Base-by-base conservation (phyloP, 2,888 invertebrate genomes). In the Drosophila macrothrix region DNA sequence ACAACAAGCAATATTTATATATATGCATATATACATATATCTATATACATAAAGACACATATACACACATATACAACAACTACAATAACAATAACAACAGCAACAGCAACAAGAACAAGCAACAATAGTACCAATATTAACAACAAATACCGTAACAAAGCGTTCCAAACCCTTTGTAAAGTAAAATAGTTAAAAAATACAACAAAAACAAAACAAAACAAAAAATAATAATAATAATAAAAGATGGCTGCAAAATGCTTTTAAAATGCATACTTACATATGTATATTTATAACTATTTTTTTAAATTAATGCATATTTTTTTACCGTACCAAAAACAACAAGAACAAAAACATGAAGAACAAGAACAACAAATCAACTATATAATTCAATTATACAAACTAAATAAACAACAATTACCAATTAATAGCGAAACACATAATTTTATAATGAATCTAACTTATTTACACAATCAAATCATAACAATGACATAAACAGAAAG, bases 121-220 rank as follows among this genome's bases (percentile, higher is more conserved):
- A 83, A 83, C 83, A 90, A 83, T 80, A 81, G 82, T 80, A 90
- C 88, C 90, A 89, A 78, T 78, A 88, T 80, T 73, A 50, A 60
- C 67, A 80, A 66, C 41, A 56, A 80, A 53, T 65, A 70, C 29
- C 46, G 46, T 46, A 28, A 66, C 56, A 67, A 67, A 62, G 50
- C 39, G 68, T 53, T 67, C 29, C 28, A 54, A 70, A 60, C 67
- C 58, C 67, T 56, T 60, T 67, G 52, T 69, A 35, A 63, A 35
- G 25, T 31, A 31, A 59, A 43, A 22, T 46, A 25, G 22, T 46
- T 16, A 5, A 41, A 52, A 16, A 22, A 25, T 33, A n/a, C 4
- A 50, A 52, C 4, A 16, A 25, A 14, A 46, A 19, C 31, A 16
- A 55, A 59, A 59, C 33, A 50, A 50, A 29, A 29, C 29, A 29